phyloP scores from a whole-genome alignment of 2,113 vertebrate genomes.

The Atlantisia rogersi region DNA sequence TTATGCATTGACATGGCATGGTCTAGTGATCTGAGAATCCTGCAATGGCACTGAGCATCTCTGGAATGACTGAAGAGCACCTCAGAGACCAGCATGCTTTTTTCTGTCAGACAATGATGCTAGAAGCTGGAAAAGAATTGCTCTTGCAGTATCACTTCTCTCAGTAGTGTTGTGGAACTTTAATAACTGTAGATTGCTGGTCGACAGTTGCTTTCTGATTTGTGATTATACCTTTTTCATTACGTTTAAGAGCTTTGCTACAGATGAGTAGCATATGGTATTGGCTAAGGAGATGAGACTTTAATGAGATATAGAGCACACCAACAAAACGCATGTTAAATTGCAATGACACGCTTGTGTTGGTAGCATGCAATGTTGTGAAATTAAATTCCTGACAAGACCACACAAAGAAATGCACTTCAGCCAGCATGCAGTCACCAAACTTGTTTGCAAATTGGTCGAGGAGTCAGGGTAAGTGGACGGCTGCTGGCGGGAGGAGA shows the following conservation, averaged over 20 bases:
- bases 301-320: constrained; percentile 58
- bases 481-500: background rate
- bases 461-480: background rate
- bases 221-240: constrained; percentile 35
- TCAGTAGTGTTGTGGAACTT: rapidly evolving
- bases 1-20: rapidly evolving
- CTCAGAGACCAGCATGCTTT: background rate
- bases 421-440: background rate
- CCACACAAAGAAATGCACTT: background rate
- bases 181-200: background rate
- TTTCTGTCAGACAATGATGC: background rate
- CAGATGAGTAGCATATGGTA: constrained; percentile 31
- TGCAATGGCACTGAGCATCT: background rate
- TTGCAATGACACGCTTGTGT: constrained; percentile 45
- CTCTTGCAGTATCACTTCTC: background rate
- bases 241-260: constrained; percentile 50
- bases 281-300: constrained; percentile 46
- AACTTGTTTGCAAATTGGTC: background rate
- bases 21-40: background rate
- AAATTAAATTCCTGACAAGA: constrained; percentile 61
- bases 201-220: background rate
- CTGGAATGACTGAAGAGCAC: background rate
- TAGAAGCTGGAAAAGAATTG: background rate
- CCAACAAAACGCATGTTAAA: constrained; percentile 57
- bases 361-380: background rate